These are phyloP conservation scores for Phyllopteryx taeniolatus DNA, from an alignment of 2,113 vertebrate species.

Conservation along the genomic window DNA sequence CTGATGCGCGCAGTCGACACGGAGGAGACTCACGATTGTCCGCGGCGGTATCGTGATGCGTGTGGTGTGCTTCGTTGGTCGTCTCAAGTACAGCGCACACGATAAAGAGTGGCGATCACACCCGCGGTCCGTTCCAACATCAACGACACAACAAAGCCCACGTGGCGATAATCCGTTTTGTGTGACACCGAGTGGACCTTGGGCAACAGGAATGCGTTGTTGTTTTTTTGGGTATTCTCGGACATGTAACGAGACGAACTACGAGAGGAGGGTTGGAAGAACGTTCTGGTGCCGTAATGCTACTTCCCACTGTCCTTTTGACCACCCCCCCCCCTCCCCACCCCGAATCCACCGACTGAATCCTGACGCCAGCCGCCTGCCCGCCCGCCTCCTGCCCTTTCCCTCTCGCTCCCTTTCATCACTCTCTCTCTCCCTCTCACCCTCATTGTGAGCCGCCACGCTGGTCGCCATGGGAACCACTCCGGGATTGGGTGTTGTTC, in stretches of 20 bases:
- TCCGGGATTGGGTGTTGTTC: constrained; percentile 75
- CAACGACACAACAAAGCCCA: too few relatives aligned
- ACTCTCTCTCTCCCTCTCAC: constrained; percentile 64
- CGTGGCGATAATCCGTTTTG: too few relatives aligned
- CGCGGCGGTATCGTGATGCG: too few relatives aligned
- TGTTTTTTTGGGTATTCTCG: too few relatives aligned
- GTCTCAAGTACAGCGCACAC: too few relatives aligned
- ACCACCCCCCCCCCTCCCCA: constrained; percentile 9
- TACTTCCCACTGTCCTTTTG: constrained; percentile 59
- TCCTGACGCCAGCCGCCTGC: constrained; percentile 61
- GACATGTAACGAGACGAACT: background rate
- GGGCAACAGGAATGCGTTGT: too few relatives aligned
- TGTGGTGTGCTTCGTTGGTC: too few relatives aligned
- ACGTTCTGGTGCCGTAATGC: background rate
- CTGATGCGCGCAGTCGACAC: too few relatives aligned
- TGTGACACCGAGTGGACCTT: too few relatives aligned
- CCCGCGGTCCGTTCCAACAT: too few relatives aligned
- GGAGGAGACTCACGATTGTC: too few relatives aligned
- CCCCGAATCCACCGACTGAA: constrained; percentile 58
- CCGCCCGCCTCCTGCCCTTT: constrained; percentile 52
- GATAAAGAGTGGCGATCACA: too few relatives aligned
- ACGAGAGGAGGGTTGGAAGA: background rate
- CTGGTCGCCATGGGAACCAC: constrained; percentile 79
- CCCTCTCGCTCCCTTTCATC: constrained; percentile 60
- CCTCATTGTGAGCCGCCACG: constrained; percentile 74